Evolutionary conservation across 2,113 vertebrate species (phyloP).

Genomic region (Myotis lucifugus): DNA sequence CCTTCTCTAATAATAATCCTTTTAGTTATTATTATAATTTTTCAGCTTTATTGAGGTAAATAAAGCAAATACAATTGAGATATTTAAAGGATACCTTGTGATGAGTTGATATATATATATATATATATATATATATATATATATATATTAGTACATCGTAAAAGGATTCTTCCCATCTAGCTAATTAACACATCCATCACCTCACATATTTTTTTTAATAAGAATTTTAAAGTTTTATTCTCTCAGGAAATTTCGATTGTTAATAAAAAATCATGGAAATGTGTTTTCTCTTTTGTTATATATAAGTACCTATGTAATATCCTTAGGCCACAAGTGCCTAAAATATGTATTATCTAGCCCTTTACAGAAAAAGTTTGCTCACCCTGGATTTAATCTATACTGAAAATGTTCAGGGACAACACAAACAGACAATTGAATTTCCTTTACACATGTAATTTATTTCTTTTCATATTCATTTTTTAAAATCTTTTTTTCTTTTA

Average conservation of each 20-base stretch:
- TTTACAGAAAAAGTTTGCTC: slow-evolving; percentile 15
- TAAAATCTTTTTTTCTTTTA: no score
- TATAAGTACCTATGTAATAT: not conserved
- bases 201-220: not conserved
- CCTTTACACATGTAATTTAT: not conserved
- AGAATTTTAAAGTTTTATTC: not conserved
- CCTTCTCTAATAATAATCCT: not conserved
- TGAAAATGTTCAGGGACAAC: not conserved
- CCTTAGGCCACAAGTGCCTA: not conserved
- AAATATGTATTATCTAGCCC: slow-evolving; percentile 28
- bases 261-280: not conserved
- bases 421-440: not conserved
- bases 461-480: not conserved
- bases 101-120: not conserved
- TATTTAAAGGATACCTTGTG: not conserved
- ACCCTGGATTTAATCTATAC: not conserved
- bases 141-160: no score
- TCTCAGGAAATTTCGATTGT: not conserved
- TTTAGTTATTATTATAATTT: not conserved
- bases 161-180: not conserved
- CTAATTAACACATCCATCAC: not conserved
- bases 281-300: not conserved
- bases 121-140: no score
- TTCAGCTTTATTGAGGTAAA: not conserved
- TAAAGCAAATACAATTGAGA: not conserved